Evolutionary conservation across 2,797 vertebrate genomes (phyloP), one percentile per base, ranked within the genome.

Genomic region (Stomatorhinus walkeri): DNA sequence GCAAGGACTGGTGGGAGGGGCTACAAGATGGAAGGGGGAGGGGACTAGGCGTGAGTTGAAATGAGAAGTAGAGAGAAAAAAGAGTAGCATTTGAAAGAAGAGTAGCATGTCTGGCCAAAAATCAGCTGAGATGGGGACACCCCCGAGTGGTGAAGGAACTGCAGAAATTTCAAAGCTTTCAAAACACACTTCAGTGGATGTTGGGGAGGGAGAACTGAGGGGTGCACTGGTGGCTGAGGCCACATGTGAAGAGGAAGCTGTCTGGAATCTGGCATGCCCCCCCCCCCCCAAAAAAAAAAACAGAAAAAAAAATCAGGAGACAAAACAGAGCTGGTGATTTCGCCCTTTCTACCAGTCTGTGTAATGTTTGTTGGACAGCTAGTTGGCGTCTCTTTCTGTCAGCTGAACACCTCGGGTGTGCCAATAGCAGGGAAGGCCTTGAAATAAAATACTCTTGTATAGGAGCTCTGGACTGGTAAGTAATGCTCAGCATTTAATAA

Each of bases 1-100:
- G 19, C 85, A 81, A 10, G 52, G 36, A 14, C 83, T 28, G 22
- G 48, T 54, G 49, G 83, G 83, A 85, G 24, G 83, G 49, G 5
- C 22, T 24, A 85, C 1, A 0, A 79, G 14, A 79, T 46, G 72
- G 36, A 40, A 79, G 72, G 46, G 91, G 91, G 1, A n/a, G 86
- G 79, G 92, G 91, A 91, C 90, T 81, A 88, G 93, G 93, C 93
- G 94, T 94, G 93, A 94, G 92, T 94, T 94, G 93, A 94, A 95
- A 95, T 94, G 93, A 95, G 94, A n/a, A n/a, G n/a, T n/a, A n/a
- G n/a, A n/a, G n/a, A n/a, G 95, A 94, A 95, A 85, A 49, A 95
- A 96, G 94, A 93, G 93, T 93, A 93, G 92, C 92, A 93, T 91
- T n/a, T n/a, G 95, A 94, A 95, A 85, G 83, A 95, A 96, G 94